Conservation (phyloP, 2,797 vertebrate genomes). For the Argentina silus region DNA sequence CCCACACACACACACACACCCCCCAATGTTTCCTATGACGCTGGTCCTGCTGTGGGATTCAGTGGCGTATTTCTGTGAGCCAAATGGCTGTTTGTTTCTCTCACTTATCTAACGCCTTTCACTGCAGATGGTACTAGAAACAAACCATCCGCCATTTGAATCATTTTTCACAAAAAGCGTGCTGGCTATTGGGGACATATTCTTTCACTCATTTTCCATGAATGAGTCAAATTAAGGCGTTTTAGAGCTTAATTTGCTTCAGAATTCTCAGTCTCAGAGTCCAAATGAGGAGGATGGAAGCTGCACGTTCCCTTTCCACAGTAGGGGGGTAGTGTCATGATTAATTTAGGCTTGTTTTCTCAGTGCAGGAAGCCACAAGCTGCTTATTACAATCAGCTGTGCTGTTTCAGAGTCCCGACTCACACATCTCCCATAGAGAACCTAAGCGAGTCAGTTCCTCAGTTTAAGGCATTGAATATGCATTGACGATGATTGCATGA, state of each 20-base stretch:
- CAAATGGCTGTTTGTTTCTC: constrained; percentile 54
- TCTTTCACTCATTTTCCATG: constrained; percentile 65
- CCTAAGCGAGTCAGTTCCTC: constrained; percentile 50
- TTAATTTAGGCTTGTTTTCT: constrained; percentile 81
- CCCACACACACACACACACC: constrained; percentile 23
- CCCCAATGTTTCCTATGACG: constrained; percentile 40
- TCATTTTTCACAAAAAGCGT: constrained; percentile 67
- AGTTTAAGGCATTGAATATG: constrained; percentile 67
- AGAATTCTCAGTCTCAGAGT: constrained; percentile 59
- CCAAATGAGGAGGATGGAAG: constrained; percentile 70
- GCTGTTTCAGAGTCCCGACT: constrained; percentile 73
- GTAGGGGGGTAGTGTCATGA: constrained; percentile 74
- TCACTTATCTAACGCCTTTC: constrained; percentile 63
- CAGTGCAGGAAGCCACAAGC: constrained; percentile 75
- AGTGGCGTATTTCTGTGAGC: constrained; percentile 31
- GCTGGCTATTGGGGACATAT: constrained; percentile 72
- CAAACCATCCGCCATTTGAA: constrained; percentile 62
- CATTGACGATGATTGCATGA: constrained; percentile 82
- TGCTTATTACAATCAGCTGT: constrained; percentile 82
- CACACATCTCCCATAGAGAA: constrained; percentile 72
- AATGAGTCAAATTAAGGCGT: constrained; percentile 77
- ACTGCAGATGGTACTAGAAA: constrained; percentile 72
- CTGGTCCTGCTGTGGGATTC: constrained; percentile 54
- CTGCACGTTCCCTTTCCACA: constrained; percentile 62
- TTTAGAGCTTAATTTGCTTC: constrained; percentile 64